phyloP scores from a whole-genome alignment of 1,140 invertebrate genomes.

The Galleria mellonella region DNA sequence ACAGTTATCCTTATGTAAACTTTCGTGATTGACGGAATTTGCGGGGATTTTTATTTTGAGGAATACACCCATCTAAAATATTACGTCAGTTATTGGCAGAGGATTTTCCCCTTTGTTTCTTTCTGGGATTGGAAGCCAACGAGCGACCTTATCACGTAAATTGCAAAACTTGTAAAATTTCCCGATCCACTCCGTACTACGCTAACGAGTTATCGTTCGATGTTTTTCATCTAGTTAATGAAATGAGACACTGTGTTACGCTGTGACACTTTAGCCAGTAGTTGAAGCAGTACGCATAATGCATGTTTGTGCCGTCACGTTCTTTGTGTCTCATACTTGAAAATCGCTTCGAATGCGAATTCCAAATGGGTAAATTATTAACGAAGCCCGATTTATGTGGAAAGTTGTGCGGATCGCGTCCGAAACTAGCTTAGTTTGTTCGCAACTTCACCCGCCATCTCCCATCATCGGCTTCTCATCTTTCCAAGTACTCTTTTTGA shows the following conservation, averaged over 20 bases:
- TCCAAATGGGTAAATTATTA: constrained; percentile 36
- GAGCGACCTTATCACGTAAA: no score
- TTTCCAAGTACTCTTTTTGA: constrained; percentile 16
- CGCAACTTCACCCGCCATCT: constrained; percentile 14
- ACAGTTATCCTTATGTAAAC: constrained; percentile 12
- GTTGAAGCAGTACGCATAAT: neutral
- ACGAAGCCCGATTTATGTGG: constrained; percentile 40
- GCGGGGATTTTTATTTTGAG: neutral
- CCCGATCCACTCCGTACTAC: no score
- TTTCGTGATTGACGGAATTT: constrained; percentile 11
- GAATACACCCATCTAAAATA: no score
- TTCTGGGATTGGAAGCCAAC: no score
- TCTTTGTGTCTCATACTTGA: no score
- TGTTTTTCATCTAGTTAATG: no score
- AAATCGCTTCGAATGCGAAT: constrained; percentile 5
- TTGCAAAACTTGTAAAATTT: no score
- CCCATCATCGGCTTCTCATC: constrained; percentile 30
- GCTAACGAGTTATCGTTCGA: no score
- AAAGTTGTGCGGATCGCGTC: constrained; percentile 28
- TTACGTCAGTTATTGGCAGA: no score
- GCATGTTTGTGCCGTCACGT: neutral
- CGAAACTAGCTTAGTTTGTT: constrained; percentile 28
- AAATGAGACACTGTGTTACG: no score
- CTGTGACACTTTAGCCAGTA: no score
- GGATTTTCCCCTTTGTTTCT: no score